These are phyloP conservation scores for Ruditapes philippinarum DNA, from an alignment of 1,140 invertebrate genomes.

Conservation along the genomic window DNA sequence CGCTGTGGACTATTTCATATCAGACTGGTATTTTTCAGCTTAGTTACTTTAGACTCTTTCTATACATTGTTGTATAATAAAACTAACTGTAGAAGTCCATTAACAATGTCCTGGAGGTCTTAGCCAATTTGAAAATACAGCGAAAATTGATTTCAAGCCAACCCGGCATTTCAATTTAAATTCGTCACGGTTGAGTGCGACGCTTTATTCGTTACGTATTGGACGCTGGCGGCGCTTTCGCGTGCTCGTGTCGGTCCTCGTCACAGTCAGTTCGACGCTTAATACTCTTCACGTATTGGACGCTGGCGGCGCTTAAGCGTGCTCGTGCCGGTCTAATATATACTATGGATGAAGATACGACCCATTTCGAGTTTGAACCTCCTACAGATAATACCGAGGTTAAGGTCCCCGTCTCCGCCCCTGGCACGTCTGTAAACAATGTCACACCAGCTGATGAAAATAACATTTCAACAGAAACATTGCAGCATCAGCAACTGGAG, in stretches of 20 bases:
- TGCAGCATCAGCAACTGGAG: not conserved
- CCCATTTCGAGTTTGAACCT: not conserved
- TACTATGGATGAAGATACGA: constrained; percentile 6
- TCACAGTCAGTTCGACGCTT: not conserved
- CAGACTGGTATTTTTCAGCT: not conserved
- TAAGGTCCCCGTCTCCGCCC: no score
- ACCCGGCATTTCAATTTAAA: constrained; percentile 2
- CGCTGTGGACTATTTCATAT: constrained; percentile 1
- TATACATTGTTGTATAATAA: constrained; percentile 10
- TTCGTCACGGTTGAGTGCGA: not conserved
- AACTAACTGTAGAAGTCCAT: constrained; percentile 1
- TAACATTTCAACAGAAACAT: not conserved
- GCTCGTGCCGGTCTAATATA: constrained; percentile 4
- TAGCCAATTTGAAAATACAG: constrained; percentile 7
- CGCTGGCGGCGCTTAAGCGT: not conserved
- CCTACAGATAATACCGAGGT: constrained; percentile 31
- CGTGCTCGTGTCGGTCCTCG: not conserved
- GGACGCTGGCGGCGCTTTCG: not conserved
- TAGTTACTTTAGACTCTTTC: constrained; percentile 1
- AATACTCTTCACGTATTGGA: constrained; percentile 6
- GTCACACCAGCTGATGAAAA: constrained; percentile 18
- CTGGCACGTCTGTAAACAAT: not conserved
- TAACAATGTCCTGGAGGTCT: constrained; percentile 5
- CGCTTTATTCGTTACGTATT: constrained; percentile 1
- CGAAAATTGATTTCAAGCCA: constrained; percentile 1